Percentiles rank a stretch among this genome's conserved stretches.
Conservation (phyloP, 2,888 invertebrate species). For the Tinea semifulvella region DNA sequence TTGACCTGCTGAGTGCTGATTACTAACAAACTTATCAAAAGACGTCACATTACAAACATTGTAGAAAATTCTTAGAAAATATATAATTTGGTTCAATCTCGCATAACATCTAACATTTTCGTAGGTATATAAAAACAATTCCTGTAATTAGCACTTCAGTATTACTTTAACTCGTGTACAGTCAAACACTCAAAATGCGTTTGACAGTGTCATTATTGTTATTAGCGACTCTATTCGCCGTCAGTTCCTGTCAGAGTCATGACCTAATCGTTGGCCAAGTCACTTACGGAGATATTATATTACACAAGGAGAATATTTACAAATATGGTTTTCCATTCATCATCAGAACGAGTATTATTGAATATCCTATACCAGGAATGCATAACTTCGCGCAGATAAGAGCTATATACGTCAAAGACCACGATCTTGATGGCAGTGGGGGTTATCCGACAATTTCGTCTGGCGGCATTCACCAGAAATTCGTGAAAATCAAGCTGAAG, state of each 20-base stretch:
- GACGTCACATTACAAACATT: no score
- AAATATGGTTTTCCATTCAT: constrained; percentile 51
- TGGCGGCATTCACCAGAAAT: constrained; percentile 52
- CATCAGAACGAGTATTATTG: constrained; percentile 37
- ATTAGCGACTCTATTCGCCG: constrained; percentile 2
- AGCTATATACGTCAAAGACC: constrained; percentile 45
- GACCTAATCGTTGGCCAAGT: constrained; percentile 40
- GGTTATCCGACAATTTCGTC: constrained; percentile 44
- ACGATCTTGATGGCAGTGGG: constrained; percentile 39
- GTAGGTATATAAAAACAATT: constrained; percentile 40
- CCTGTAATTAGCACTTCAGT: constrained; percentile 39
- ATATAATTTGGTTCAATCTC: constrained; percentile 21
- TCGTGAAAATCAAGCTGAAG: constrained; percentile 50
- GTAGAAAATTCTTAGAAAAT: no score
- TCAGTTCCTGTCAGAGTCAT: constrained; percentile 40
- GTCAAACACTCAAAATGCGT: constrained; percentile 1
- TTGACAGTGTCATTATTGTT: not conserved
- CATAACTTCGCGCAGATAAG: constrained; percentile 43
- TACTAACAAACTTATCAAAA: no score
- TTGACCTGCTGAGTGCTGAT: no score
- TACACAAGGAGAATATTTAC: constrained; percentile 39
- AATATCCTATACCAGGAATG: constrained; percentile 43
- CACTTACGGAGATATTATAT: constrained; percentile 42
- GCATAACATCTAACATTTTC: constrained; percentile 28
- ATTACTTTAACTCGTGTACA: constrained; percentile 23